Evolutionary conservation across 2,797 vertebrate species (phyloP).

Genomic region (Melanotaenia nigrans): DNA sequence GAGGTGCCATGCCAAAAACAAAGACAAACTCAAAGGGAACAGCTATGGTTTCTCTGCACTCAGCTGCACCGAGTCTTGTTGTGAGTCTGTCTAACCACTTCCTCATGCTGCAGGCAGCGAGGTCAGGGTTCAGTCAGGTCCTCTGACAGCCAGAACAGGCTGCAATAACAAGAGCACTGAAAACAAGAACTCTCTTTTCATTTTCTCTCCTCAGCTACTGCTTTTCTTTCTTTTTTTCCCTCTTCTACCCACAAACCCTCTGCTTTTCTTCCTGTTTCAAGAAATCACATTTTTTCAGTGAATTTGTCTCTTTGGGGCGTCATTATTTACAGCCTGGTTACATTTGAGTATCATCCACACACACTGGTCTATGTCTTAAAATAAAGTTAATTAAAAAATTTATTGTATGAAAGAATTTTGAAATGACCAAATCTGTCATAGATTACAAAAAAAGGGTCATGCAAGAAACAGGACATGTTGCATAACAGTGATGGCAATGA

Average conservation of each 20-base stretch:
- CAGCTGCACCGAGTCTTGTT: conserved; percentile 61
- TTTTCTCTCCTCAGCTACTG: conserved; percentile 42
- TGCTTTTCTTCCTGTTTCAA: conserved; percentile 32
- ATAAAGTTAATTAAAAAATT: conserved; percentile 5
- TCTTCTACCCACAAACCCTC: conserved; percentile 5
- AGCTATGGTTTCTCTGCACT: conserved; percentile 58
- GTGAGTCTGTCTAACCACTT: conserved; percentile 85
- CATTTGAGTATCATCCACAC: background rate
- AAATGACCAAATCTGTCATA: conserved; percentile 31
- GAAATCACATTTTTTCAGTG: conserved; percentile 26
- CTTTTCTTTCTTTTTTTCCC: background rate
- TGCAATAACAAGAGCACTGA: conserved; percentile 63
- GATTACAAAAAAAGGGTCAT: conserved; percentile 27
- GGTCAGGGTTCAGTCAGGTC: conserved; percentile 66
- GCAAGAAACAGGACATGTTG: conserved; percentile 31
- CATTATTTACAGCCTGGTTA: background rate
- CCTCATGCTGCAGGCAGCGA: conserved; percentile 80
- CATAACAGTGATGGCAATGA: conserved; percentile 38
- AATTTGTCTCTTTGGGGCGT: conserved; percentile 24
- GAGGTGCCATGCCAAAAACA: conserved; percentile 54
- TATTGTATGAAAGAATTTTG: conserved; percentile 12
- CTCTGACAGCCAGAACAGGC: conserved; percentile 68
- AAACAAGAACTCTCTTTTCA: conserved; percentile 52
- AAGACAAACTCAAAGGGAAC: conserved; percentile 52
- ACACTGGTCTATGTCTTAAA: background rate